phyloP scores from a whole-genome alignment of 2,888 invertebrate species.

The Eupsilia transversa region DNA sequence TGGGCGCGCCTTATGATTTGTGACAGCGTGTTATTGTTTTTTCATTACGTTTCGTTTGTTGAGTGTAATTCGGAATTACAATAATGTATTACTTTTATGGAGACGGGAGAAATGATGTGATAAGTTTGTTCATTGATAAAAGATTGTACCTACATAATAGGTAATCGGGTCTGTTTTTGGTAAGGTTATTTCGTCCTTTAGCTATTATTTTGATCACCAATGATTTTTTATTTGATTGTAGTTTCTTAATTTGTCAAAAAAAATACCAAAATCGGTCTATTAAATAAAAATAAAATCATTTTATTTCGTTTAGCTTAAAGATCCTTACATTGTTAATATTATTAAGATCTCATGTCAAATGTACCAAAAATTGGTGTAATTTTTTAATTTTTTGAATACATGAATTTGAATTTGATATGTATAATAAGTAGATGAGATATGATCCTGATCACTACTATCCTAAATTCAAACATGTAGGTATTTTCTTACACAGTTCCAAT shows the following conservation, averaged over 20 bases:
- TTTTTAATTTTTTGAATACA: too few species aligned
- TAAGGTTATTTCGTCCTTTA: neutral
- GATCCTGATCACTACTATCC: neutral
- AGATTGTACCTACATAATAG: neutral
- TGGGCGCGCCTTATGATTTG: conserved; percentile 71
- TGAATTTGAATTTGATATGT: too few species aligned
- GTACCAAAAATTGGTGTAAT: too few species aligned
- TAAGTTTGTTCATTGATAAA: conserved; percentile 1
- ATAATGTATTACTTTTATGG: conserved; percentile 18
- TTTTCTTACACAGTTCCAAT: neutral
- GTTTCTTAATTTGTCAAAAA: neutral
- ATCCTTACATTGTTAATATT: too few species aligned
- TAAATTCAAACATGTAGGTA: neutral
- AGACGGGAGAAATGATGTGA: neutral
- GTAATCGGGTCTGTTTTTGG: neutral
- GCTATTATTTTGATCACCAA: neutral
- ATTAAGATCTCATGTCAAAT: too few species aligned
- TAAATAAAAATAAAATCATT: too few species aligned
- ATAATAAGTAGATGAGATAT: too few species aligned
- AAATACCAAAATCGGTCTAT: neutral
- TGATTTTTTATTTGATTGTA: too few species aligned
- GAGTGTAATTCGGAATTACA: conserved; percentile 55
- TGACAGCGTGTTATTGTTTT: conserved; percentile 64
- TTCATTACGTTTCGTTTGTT: conserved; percentile 53
- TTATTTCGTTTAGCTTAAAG: too few species aligned